phyloP scores from a whole-genome alignment of 2,888 invertebrate genomes.

The Heliconius sara region DNA sequence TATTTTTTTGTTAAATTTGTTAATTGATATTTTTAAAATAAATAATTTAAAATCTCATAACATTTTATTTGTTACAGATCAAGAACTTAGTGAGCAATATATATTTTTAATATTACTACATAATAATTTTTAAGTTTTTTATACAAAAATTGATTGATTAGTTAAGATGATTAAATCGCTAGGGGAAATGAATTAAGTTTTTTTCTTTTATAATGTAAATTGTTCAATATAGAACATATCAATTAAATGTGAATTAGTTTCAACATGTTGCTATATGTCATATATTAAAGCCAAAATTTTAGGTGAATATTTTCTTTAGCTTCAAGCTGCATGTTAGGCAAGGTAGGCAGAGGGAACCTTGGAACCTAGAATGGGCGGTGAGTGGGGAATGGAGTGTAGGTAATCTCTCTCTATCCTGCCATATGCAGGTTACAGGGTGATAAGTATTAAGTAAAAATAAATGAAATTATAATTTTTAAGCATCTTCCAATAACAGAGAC shows the following conservation, averaged over 20 bases:
- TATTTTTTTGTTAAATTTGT: too few relatives aligned
- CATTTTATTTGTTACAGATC: background rate
- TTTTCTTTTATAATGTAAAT: background rate
- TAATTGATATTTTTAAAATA: too few relatives aligned
- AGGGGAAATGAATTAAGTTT: constrained; percentile 1
- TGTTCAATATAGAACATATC: constrained; percentile 15
- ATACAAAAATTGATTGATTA: constrained; percentile 11
- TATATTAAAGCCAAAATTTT: background rate
- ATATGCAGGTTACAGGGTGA: too few relatives aligned
- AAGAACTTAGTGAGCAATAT: background rate
- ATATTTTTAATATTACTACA: background rate
- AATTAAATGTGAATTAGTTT: background rate
- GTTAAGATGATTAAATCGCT: constrained; percentile 13
- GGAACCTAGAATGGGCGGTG: too few relatives aligned
- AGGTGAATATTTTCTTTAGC: background rate
- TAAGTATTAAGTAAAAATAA: too few relatives aligned
- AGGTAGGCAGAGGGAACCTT: too few relatives aligned
- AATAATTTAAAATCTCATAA: background rate
- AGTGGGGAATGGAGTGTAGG: too few relatives aligned
- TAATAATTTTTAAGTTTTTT: background rate
- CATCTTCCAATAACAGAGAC: too few relatives aligned
- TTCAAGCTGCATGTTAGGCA: too few relatives aligned
- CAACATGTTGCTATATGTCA: background rate
- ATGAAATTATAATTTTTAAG: too few relatives aligned
- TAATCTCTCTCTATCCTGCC: too few relatives aligned